Conservation (phyloP, 2,113 vertebrate genomes). For the Castor canadensis region DNA sequence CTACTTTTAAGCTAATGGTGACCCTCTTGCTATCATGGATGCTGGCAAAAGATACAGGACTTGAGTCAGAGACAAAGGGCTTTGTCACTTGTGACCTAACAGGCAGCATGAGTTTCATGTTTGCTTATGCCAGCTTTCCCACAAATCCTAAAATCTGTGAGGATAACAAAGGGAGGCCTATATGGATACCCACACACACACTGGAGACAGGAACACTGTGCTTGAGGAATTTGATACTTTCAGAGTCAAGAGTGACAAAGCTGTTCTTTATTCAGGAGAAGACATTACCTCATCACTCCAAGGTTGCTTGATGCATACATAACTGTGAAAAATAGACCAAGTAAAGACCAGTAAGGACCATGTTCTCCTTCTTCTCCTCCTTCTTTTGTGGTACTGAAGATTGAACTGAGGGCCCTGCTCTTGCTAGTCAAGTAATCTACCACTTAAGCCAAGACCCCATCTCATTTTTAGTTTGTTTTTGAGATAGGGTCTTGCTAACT, state of each 20-base stretch:
- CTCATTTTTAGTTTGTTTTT: no score
- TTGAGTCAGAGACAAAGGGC: neutral
- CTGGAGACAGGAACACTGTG: neutral
- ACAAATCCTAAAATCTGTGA: neutral
- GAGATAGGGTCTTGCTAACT: no score
- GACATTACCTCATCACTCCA: neutral
- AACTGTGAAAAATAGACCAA: neutral
- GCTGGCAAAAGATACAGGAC: neutral
- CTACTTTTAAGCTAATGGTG: neutral
- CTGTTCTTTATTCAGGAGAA: neutral
- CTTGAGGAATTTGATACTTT: neutral
- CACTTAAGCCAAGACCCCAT: no score
- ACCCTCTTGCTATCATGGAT: neutral
- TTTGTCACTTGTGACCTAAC: neutral
- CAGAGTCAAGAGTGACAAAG: neutral
- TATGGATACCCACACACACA: rapidly evolving
- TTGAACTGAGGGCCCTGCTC: no score
- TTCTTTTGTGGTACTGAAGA: no score
- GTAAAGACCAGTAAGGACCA: neutral
- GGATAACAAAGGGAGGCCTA: neutral
- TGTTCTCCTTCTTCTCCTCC: no score
- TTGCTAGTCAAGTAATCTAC: no score
- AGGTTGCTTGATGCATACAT: neutral
- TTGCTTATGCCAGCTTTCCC: neutral
- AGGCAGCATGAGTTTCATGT: neutral